Evolutionary conservation across 1,140 invertebrate species (phyloP).

Genomic region (Ectropis grisescens): DNA sequence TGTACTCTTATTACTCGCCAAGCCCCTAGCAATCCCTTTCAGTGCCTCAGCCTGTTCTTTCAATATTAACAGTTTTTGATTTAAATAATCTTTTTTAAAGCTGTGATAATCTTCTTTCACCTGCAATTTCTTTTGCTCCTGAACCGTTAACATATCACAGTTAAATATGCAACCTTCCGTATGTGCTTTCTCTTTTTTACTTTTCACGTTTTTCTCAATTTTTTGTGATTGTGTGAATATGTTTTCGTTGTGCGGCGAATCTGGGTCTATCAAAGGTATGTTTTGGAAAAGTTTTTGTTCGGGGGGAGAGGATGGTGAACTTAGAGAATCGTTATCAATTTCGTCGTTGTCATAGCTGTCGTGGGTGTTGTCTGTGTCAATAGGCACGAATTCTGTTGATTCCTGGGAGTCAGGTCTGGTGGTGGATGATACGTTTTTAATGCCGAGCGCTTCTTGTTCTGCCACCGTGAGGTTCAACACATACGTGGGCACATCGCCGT

Average conservation of each 20-base stretch:
- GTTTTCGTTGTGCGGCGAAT: too few species aligned
- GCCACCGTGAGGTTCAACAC: conserved; percentile 22
- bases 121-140: conserved; percentile 43
- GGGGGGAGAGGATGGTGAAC: conserved; percentile 33
- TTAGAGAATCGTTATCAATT: conserved; percentile 21
- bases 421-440: conserved; percentile 26
- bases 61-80: conserved; percentile 43
- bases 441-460: conserved; percentile 36
- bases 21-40: conserved; percentile 51
- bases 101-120: conserved; percentile 54
- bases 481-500: conserved; percentile 29
- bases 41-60: conserved; percentile 53
- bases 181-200: conserved; percentile 23
- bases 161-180: conserved; percentile 39
- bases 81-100: conserved; percentile 58
- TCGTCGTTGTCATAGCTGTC: conserved; percentile 10
- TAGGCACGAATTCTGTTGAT: conserved; percentile 26
- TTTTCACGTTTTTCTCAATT: conserved; percentile 21
- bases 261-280: too few species aligned
- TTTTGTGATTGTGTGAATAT: conserved; percentile 20
- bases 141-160: conserved; percentile 40
- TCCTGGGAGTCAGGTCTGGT: conserved; percentile 9
- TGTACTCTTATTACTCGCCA: conserved; percentile 20
- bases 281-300: conserved; percentile 35
- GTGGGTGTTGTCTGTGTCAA: conserved; percentile 19